Base-by-base conservation (phyloP, 2,888 invertebrate species). In the Troides helena region DNA sequence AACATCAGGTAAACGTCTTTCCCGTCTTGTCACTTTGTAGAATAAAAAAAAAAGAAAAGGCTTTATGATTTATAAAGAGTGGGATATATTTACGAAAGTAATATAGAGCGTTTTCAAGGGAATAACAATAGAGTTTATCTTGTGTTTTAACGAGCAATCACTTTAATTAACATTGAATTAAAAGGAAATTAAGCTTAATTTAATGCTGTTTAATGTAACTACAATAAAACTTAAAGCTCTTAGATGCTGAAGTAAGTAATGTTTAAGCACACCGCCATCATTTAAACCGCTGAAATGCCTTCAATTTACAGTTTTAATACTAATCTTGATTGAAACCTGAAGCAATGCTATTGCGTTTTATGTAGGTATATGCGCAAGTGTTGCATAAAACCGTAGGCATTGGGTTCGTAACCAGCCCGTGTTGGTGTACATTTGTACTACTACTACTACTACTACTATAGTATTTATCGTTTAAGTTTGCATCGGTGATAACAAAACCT, bases 261-360 rank as follows among this genome's bases (percentile, higher is more conserved):
- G 56, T 56, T 18, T 56, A 56, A 64, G 56, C 39, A n/a, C 61
- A 8, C 18, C 61, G 53, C 53, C 56, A 12, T 64, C 56, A 64
- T 36, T 64, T 64, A 64, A 64, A 56, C 56, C 56, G 12, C 21
- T 64, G 56, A 64, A 64, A 57, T 64, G 21, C 21, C 23, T 56
- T 64, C 50, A 21, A 64, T 56, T 30, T 39, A 64, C 21, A 39
- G 17, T 5, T 18, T 57, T 57, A 39, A 56, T 36, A 12, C 43
- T 63, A 30, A 63, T 50, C 30, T 53, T 56, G 36, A 63, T 56
- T 56, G 36, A 36, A 63, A 56, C 30, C 53, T 53, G 53, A 53
- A 53, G 63, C 30, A 63, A 30, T 36, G 56, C 43, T 39, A 21
- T 25, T 10, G 21, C 23, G 25, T 58, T 58, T 58, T 58, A 58